A percentile compares a stretch with the other conserved stretches of the same genome.
Conservation (phyloP, 2,797 vertebrate species). For the Falco berigora region DNA sequence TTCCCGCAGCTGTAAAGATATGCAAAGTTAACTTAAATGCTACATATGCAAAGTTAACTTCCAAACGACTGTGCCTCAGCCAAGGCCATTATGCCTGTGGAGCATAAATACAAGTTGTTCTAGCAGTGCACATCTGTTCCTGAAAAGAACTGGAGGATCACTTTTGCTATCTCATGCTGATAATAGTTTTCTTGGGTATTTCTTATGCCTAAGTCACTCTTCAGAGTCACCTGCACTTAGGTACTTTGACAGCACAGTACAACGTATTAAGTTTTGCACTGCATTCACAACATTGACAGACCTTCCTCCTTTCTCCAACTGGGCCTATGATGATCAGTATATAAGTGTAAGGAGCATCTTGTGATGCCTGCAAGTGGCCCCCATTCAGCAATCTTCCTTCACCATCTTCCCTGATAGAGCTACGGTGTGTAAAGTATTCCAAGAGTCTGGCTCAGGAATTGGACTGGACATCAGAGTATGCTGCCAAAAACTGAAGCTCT, state of each 20-base stretch:
- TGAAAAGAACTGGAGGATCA: neutral
- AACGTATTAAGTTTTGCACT: neutral
- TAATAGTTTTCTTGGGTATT: neutral
- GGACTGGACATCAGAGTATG: neutral
- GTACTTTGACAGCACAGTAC: neutral
- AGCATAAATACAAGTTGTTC: neutral
- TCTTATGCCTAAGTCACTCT: neutral
- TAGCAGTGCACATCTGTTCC: neutral
- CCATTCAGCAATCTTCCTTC: neutral
- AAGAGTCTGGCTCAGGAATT: neutral
- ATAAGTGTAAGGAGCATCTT: neutral
- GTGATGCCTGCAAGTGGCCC: neutral
- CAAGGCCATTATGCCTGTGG: neutral
- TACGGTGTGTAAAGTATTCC: neutral
- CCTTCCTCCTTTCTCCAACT: neutral
- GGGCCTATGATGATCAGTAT: neutral
- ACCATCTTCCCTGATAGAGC: neutral
- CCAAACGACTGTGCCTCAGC: neutral
- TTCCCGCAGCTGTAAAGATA: neutral
- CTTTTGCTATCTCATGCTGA: neutral
- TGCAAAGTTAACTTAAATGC: neutral
- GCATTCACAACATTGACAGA: neutral
- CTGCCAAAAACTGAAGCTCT: neutral
- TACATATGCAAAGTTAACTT: neutral
- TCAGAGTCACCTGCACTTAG: neutral